Base-by-base conservation (phyloP, 2,113 vertebrate species). In the human region DNA sequence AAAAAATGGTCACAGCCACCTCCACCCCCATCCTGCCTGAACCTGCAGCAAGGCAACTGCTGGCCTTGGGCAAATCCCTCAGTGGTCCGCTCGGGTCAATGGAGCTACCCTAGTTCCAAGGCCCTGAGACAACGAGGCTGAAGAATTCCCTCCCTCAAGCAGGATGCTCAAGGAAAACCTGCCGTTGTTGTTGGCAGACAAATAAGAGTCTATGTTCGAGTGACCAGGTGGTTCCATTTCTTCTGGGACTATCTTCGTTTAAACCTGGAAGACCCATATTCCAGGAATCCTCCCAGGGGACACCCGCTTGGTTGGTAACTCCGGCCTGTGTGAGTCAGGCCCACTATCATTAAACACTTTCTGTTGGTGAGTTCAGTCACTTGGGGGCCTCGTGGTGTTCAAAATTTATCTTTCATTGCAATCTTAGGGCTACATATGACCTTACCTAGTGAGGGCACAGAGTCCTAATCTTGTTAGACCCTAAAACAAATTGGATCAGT, bases 151-250 rank as follows among this genome's bases (percentile, higher is more conserved):
- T 59, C 13, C 30, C 40, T 68, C 48, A 27, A 23, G 8, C 23
- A 27, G 14, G n/a, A 18, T n/a, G 35, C 57, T 68, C 23, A 1
- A 4, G 72, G 55, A 40, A 59, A 25, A 50, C 70, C 5, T 17
- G 30, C 16, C 23, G 3, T 4, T 7, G 8, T 16, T 2, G 3
- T 10, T 14, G 0, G 27, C 0, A 55, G 27, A 27, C 3, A 38
- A 11, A 35, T 38, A 11, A 35, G 43, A 48, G 55, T 40, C 45
- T 2, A 6, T 7, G 23, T 30, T 18, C 48, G 57, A 12, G 43
- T 22, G 59, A 40, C 59, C 32, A 1, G 3, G 2, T 8, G 80
- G 10, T 73, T 55, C 64, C 57, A 25, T 52, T 73, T 32, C 50
- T 32, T 55, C 92, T 57, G 48, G 61, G 40, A 9, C 61, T 2